Evolutionary conservation across 2,113 vertebrate species (phyloP).

Genomic region (Psilopsiagon aurifrons): DNA sequence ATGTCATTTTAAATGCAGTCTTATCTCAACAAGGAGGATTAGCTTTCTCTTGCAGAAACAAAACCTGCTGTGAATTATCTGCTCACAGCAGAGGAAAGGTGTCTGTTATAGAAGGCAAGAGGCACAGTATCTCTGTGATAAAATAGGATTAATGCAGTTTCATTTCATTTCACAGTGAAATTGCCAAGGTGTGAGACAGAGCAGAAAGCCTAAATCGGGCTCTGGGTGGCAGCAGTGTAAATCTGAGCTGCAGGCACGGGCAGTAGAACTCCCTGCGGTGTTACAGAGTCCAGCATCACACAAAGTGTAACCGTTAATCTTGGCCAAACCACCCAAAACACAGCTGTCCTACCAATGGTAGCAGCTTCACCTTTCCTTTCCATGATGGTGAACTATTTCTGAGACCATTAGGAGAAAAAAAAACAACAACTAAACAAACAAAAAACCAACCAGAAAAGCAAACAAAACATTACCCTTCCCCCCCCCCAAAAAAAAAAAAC

Average conservation of each 20-base stretch:
- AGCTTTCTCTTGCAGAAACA: slow-evolving; percentile 2
- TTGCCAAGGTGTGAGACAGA: not conserved
- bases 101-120: not conserved
- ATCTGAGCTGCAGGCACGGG: not conserved
- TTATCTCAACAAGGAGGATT: not conserved
- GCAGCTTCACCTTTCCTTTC: not conserved
- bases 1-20: not conserved
- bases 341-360: too few species aligned
- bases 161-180: not conserved
- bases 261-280: not conserved
- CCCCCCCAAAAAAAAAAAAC: not conserved
- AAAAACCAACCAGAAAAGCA: not conserved
- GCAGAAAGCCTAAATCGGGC: not conserved
- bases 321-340: not conserved
- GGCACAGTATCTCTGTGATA: not conserved
- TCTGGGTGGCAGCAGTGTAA: not conserved
- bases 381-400: not conserved
- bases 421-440: not conserved
- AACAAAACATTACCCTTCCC: not conserved
- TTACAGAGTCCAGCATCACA: not conserved
- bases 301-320: not conserved
- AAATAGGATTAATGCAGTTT: not conserved
- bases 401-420: not conserved
- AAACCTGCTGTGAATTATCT: not conserved
- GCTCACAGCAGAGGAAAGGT: not conserved